These are phyloP conservation scores for Drosophila carrolli DNA, from an alignment of 1,140 invertebrate species.

Conservation along the genomic window DNA sequence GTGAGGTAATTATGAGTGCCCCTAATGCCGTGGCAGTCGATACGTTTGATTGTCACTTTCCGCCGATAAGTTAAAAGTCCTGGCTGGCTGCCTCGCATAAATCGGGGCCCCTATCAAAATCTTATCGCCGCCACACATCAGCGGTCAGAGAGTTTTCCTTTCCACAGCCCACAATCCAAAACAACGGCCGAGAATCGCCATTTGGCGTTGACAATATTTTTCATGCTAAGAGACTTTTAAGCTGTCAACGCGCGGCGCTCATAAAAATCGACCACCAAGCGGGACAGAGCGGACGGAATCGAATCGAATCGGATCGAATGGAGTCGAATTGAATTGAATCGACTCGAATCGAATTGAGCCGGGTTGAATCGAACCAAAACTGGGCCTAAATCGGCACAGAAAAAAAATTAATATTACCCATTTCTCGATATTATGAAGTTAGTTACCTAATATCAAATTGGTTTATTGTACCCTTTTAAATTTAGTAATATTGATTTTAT, in stretches of 20 bases:
- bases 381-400: slow-evolving; percentile 12
- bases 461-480: too few relatives aligned
- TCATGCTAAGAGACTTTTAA: slow-evolving; percentile 81
- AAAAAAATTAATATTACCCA: neutral
- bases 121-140: slow-evolving; percentile 74
- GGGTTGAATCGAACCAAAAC: slow-evolving; percentile 3
- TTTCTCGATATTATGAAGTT: too few relatives aligned
- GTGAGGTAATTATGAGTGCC: slow-evolving; percentile 25
- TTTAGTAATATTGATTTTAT: too few relatives aligned
- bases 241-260: slow-evolving; percentile 74
- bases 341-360: slow-evolving; percentile 3
- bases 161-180: slow-evolving; percentile 18
- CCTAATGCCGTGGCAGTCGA: slow-evolving; percentile 27
- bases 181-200: slow-evolving; percentile 36
- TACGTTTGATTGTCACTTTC: slow-evolving; percentile 70
- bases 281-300: slow-evolving; percentile 34
- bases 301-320: slow-evolving; percentile 11
- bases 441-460: too few relatives aligned
- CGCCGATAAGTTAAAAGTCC: slow-evolving; percentile 75
- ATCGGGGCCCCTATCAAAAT: slow-evolving; percentile 75
- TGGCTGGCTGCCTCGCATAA: slow-evolving; percentile 52
- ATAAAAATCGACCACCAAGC: slow-evolving; percentile 78
- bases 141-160: slow-evolving; percentile 66
- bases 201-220: slow-evolving; percentile 75
- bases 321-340: slow-evolving; percentile 13